Conservation (phyloP, 23 tunicate species). For the Ciona savignyi region DNA sequence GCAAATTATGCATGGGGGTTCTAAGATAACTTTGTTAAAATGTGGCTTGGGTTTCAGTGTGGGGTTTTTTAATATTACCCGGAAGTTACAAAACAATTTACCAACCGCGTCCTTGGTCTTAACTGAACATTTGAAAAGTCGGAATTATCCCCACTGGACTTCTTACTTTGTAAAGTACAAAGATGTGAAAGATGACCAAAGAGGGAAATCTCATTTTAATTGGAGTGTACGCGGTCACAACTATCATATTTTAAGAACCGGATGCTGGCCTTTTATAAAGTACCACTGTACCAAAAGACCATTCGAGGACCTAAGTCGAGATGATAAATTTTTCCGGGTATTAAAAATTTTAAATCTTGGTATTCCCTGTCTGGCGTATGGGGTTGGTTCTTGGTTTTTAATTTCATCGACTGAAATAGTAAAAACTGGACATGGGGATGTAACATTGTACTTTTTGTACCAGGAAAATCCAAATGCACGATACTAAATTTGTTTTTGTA, state of each 20-base stretch:
- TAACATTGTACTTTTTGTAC: constrained; percentile 55
- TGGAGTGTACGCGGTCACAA: constrained; percentile 48
- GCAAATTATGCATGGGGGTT: no score
- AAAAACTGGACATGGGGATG: constrained; percentile 32
- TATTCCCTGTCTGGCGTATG: constrained; percentile 79
- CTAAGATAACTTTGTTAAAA: no score
- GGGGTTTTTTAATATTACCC: no score
- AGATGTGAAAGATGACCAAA: constrained; percentile 53
- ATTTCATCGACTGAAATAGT: constrained; percentile 46
- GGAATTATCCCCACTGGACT: constrained; percentile 86
- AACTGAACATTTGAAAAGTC: constrained; percentile 29
- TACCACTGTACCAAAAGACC: constrained; percentile 75
- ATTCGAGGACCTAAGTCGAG: constrained; percentile 27
- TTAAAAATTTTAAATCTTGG: constrained; percentile 77
- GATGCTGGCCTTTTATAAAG: constrained; percentile 89
- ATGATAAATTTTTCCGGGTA: constrained; percentile 38
- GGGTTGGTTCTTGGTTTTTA: no score
- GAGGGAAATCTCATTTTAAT: constrained; percentile 81
- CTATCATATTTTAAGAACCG: constrained; percentile 77
- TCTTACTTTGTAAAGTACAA: constrained; percentile 76
- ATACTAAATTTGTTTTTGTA: no score
- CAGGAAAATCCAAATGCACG: no score
- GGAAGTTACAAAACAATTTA: no score
- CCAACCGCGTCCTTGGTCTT: constrained; percentile 63
- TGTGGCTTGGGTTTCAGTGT: no score